These are phyloP conservation scores for Psilopogon haemacephalus DNA, from an alignment of 2,113 vertebrate genomes.

Conservation along the genomic window DNA sequence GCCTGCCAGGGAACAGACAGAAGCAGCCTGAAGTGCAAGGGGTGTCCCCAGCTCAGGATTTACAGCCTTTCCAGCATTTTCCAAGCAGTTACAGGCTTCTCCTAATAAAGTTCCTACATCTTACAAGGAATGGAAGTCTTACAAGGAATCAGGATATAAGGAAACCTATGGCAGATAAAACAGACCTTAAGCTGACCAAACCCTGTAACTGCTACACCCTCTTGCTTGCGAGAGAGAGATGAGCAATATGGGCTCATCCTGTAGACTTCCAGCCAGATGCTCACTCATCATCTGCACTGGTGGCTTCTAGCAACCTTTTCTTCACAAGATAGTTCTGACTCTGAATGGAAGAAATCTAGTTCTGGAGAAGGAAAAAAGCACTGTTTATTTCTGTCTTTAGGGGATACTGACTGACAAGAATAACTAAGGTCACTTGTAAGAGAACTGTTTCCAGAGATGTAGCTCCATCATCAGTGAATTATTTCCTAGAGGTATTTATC, in stretches of 20 bases:
- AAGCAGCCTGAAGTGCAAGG: neutral
- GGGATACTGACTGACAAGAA: neutral
- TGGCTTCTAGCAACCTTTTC: neutral
- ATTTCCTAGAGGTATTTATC: neutral
- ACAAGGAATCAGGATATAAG: neutral
- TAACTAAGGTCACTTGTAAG: neutral
- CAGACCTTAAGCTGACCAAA: neutral
- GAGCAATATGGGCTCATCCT: neutral
- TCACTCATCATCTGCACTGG: neutral
- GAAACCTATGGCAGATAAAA: neutral
- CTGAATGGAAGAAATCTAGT: neutral
- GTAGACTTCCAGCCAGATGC: neutral
- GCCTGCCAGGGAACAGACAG: neutral
- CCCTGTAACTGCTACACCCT: neutral
- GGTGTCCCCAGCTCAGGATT: neutral
- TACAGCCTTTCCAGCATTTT: neutral
- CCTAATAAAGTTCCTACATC: neutral
- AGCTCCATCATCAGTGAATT: neutral
- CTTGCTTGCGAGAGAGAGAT: neutral
- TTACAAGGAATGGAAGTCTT: neutral
- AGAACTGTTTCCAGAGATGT: neutral
- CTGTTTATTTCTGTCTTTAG: neutral
- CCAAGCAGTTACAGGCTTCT: neutral
- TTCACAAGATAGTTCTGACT: neutral
- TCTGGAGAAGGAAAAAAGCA: neutral